These are phyloP conservation scores for Ornithoptera priamus DNA, from an alignment of 2,888 invertebrate genomes.

Conservation along the genomic window DNA sequence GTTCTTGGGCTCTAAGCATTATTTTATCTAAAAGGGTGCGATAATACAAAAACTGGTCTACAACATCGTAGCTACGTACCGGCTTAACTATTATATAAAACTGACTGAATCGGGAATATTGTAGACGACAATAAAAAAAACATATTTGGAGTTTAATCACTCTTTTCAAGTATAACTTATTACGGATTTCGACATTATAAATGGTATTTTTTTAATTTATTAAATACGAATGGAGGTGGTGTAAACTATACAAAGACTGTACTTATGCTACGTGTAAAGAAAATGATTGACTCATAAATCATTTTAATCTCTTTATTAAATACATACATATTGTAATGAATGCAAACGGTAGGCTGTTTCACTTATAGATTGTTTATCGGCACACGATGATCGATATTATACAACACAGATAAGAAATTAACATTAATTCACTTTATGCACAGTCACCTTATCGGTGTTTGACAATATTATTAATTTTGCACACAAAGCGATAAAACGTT, in stretches of 20 bases:
- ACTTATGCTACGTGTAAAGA: not conserved
- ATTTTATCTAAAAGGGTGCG: too few species aligned
- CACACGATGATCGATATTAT: conserved; percentile 29
- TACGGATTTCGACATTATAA: not conserved
- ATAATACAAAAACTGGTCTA: too few species aligned
- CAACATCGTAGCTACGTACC: too few species aligned
- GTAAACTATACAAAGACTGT: not conserved
- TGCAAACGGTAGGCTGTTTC: conserved; percentile 23
- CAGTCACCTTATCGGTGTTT: conserved; percentile 26
- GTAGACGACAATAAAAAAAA: too few species aligned
- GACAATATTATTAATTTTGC: conserved; percentile 25
- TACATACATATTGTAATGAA: conserved; percentile 5
- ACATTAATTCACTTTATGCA: conserved; percentile 26
- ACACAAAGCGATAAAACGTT: conserved; percentile 18
- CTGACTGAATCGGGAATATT: too few species aligned
- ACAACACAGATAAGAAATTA: conserved; percentile 27
- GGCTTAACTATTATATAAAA: too few species aligned
- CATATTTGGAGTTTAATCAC: not conserved
- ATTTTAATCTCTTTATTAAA: not conserved
- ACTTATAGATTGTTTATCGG: conserved; percentile 27
- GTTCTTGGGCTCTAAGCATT: too few species aligned
- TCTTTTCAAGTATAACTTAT: not conserved
- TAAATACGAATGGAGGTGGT: not conserved
- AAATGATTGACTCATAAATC: not conserved
- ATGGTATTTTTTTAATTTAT: not conserved